phyloP scores from a whole-genome alignment of 2,888 invertebrate species.

The Dromius quadrimaculatus region DNA sequence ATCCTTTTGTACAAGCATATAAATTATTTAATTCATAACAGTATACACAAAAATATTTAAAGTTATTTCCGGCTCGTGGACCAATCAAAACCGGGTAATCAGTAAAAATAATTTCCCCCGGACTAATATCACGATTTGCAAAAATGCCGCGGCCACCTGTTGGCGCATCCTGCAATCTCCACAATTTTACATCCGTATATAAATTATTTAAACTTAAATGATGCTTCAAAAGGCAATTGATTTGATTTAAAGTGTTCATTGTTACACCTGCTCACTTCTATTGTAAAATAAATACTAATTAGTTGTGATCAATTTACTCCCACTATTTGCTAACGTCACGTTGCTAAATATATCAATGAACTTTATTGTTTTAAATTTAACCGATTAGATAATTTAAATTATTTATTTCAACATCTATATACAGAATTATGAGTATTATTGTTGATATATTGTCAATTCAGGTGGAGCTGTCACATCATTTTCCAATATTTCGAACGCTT shows the following conservation, averaged over 20 bases:
- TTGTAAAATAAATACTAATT: conserved; percentile 1
- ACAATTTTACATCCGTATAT: conserved; percentile 59
- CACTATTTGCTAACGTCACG: conserved; percentile 20
- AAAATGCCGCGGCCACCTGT: conserved; percentile 80
- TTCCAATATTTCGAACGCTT: conserved; percentile 60
- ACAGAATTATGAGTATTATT: too few species aligned
- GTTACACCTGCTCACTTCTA: conserved; percentile 14
- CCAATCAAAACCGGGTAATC: conserved; percentile 80
- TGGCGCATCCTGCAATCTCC: conserved; percentile 73
- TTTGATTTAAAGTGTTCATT: conserved; percentile 10
- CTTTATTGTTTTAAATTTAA: background rate
- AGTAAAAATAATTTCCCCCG: conserved; percentile 78
- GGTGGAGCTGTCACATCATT: conserved; percentile 60
- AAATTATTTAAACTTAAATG: conserved; percentile 18
- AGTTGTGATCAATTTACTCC: conserved; percentile 13
- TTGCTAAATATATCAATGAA: conserved; percentile 16
- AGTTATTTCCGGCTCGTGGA: conserved; percentile 70
- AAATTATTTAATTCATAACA: conserved; percentile 68
- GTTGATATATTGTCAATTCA: conserved; percentile 53
- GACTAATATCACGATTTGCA: conserved; percentile 74
- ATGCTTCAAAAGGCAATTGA: conserved; percentile 13
- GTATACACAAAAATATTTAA: conserved; percentile 74
- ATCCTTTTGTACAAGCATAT: conserved; percentile 69
- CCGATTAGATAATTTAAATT: too few species aligned
- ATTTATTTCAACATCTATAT: background rate